Evolutionary conservation across 2,113 vertebrate species (phyloP).

Genomic region (Pelecanoides urinatrix): DNA sequence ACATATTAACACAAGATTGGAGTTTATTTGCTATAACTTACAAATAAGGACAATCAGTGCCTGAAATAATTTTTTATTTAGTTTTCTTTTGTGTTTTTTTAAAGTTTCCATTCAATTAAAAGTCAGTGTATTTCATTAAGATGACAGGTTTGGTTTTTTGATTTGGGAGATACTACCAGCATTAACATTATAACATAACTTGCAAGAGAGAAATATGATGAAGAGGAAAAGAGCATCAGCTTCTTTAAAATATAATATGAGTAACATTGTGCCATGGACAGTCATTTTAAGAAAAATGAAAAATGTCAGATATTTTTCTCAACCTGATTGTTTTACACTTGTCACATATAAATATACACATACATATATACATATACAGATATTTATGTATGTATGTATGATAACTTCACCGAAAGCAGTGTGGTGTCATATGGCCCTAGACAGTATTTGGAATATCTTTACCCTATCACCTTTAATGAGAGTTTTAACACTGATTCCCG

Average conservation of each 20-base stretch:
- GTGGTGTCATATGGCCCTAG: not conserved
- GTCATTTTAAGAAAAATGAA: not conserved
- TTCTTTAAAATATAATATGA: not conserved
- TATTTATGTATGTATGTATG: not conserved
- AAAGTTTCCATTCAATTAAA: not conserved
- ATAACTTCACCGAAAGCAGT: not conserved
- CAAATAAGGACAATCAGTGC: not conserved
- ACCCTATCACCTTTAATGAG: not conserved
- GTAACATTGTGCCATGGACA: not conserved
- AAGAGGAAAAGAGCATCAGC: not conserved
- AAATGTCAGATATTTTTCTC: not conserved
- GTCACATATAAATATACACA: too few species aligned
- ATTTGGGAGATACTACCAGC: not conserved
- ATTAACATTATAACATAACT: not conserved
- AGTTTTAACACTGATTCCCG: not conserved
- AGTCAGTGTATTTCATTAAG: not conserved
- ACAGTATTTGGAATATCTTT: not conserved
- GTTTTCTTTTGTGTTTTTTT: not conserved
- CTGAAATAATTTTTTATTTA: not conserved
- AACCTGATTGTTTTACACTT: not conserved
- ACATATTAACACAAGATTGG: not conserved
- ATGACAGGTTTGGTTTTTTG: not conserved
- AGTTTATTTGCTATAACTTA: not conserved
- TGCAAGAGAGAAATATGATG: not conserved
- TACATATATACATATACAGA: too few species aligned